Evolutionary conservation across 2,113 vertebrate genomes (phyloP), one percentile per base, ranked within the genome.

Genomic region (Colossoma macropomum): DNA sequence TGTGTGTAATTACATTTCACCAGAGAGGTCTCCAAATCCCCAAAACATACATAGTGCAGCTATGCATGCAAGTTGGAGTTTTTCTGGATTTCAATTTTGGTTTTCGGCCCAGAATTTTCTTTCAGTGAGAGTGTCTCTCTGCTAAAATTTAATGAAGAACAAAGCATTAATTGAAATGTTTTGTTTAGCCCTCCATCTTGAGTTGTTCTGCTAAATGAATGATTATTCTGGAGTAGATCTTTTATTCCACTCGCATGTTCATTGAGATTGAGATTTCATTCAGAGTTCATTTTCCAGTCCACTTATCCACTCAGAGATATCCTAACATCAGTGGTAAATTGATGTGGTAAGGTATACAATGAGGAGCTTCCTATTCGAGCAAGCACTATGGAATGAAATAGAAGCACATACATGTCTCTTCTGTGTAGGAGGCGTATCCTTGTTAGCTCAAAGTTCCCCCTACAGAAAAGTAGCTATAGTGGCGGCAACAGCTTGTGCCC

Each of bases 401-500:
- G 9, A n/a, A 13, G 25, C 28, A 23, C 28, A 5, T 66, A 30
- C 65, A 75, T 41, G 25, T 17, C 77, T 73, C 48, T 34, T 52
- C 63, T 77, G 45, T 50, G 85, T 81, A 62, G 69, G 86, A 78
- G 62, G 73, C 62, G 66, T 25, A 82, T 75, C 75, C 52, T 32
- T 38, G 32, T 72, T 41, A 70, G 76, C 59, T 50, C 74, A 75
- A 76, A 56, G 59, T 81, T 83, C 75, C 32, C 68, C 62, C 28
- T 50, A 50, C 19, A 83, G 73, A 59, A 75, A 86, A 81, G 48
- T 72, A 83, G 78, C 85, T 60, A 69, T 68, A 68, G 75, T 52
- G 48, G 69, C 32, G 62, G 84, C 77, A 76, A 84, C 84, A 88
- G 70, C 82, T 84, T 82, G 79, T 86, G 71, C 84, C 87, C 85